These are phyloP conservation scores for Siphlonurus alternatus DNA, from an alignment of 2,888 invertebrate species.

Conservation along the genomic window DNA sequence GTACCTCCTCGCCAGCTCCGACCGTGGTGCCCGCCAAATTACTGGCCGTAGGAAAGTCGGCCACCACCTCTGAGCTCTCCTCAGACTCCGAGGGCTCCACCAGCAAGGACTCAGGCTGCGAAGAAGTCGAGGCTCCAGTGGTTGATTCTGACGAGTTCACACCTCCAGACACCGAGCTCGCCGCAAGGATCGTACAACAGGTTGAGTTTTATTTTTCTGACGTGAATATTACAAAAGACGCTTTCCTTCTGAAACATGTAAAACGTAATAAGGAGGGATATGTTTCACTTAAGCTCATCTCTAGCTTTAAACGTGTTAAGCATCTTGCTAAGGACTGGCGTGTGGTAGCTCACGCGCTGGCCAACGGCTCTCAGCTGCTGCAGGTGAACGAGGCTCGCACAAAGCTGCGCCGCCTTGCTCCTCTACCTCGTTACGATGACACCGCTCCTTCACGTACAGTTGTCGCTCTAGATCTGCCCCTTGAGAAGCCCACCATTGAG, in stretches of 20 bases:
- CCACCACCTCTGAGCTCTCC: conserved; percentile 40
- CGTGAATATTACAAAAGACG: conserved; percentile 86
- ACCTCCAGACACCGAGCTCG: conserved; percentile 54
- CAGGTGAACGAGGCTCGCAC: conserved; percentile 84
- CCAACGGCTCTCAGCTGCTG: conserved; percentile 54
- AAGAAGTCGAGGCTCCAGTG: conserved; percentile 39
- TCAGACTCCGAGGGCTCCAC: conserved; percentile 19
- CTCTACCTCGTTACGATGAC: conserved; percentile 79
- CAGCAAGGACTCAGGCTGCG: conserved; percentile 9
- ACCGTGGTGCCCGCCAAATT: conserved; percentile 41
- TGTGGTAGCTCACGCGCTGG: conserved; percentile 72
- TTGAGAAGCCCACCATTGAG: conserved; percentile 73
- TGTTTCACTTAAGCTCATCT: conserved; percentile 84
- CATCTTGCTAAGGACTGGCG: conserved; percentile 89
- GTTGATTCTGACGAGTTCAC: conserved; percentile 25
- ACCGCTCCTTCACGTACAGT: conserved; percentile 84
- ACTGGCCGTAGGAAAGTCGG: conserved; percentile 47
- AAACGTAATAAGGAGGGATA: conserved; percentile 89
- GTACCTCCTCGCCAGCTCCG: conserved; percentile 19
- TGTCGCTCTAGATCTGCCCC: conserved; percentile 69
- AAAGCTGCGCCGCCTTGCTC: conserved; percentile 68
- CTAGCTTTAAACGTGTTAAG: conserved; percentile 89
- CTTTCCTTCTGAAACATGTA: conserved; percentile 87
- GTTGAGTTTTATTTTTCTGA: conserved; percentile 95
- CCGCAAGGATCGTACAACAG: conserved; percentile 63